Evolutionary conservation across 2,797 vertebrate genomes (phyloP), one percentile per base, ranked within the genome.

Genomic region (Mionectes olivaceus): DNA sequence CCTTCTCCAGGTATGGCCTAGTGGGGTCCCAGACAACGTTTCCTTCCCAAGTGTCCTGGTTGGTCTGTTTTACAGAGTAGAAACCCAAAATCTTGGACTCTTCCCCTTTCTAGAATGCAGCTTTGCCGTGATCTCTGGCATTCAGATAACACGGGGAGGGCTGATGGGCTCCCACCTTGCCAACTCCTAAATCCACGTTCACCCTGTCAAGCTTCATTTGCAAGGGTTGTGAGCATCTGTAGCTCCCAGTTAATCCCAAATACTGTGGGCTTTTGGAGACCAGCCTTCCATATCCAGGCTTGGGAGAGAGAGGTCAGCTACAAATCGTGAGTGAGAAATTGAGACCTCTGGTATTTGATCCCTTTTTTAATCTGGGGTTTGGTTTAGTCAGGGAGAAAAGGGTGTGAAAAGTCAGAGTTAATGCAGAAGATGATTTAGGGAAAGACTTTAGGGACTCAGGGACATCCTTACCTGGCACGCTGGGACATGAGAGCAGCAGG

Each of bases 331-430:
- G 49, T 8, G 53, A 90, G 87, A 80, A 59, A 80, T 56, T 35
- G 74, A 75, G 49, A 39, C 79, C 84, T 59, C 32, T 55, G 41
- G 96, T 69, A 77, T 91, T 95, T 78, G 79, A 87, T 92, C 88
- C 56, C 86, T 97, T 97, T 74, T 95, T 93, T 89, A 11, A 39
- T 55, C 10, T 27, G 25, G 41, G 79, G 33, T 59, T 75, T 56
- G 49, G 16, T 87, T 67, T 65, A 56, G 37, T 82, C 60, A 65
- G 70, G 47, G 4, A 8, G 67, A 1, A 7, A 76, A 47, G 9
- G 28, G 70, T 10, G 19, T 28, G 46, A 24, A 67, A 56, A 75
- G 27, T 21, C 23, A 15, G 33, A 27, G 28, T 33, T 67, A 22
- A 19, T 57, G 35, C 19, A 13, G 35, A n/a, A 71, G 24, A 12